Evolutionary conservation across 2,888 invertebrate species (phyloP).

Genomic region (Melinaea marsaeus): DNA sequence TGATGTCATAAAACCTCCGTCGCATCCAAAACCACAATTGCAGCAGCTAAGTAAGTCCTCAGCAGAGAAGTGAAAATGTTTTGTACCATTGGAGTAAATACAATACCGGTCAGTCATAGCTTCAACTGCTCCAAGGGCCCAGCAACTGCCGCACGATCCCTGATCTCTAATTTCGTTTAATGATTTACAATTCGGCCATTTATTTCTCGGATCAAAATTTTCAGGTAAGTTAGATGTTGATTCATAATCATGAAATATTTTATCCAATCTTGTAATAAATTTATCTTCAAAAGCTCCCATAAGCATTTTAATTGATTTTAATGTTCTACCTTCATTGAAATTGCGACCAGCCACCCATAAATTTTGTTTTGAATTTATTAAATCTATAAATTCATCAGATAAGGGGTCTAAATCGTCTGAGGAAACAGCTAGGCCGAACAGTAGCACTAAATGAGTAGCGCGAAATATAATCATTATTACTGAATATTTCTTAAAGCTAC

Average conservation of each 20-base stretch:
- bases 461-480: slow-evolving; percentile 52
- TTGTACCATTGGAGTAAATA: slow-evolving; percentile 85
- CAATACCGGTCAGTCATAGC: slow-evolving; percentile 94
- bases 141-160: slow-evolving; percentile 94
- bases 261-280: slow-evolving; percentile 67
- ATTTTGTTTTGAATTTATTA: slow-evolving; percentile 81
- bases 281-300: slow-evolving; percentile 84
- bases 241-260: slow-evolving; percentile 51
- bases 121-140: slow-evolving; percentile 95
- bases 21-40: slow-evolving; percentile 88
- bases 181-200: slow-evolving; percentile 92
- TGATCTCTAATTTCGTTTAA: slow-evolving; percentile 90
- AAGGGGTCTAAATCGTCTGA: slow-evolving; percentile 68
- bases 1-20: slow-evolving; percentile 86
- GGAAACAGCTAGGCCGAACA: slow-evolving; percentile 47
- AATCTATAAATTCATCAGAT: slow-evolving; percentile 83
- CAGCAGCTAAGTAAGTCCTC: slow-evolving; percentile 92
- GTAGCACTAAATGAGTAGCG: slow-evolving; percentile 46
- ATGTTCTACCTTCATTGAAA: slow-evolving; percentile 79
- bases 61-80: slow-evolving; percentile 87
- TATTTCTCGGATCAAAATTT: slow-evolving; percentile 86
- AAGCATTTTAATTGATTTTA: slow-evolving; percentile 80
- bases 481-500: slow-evolving; percentile 24
- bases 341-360: slow-evolving; percentile 90
- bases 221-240: slow-evolving; percentile 80